phyloP scores from a whole-genome alignment of 2,888 invertebrate species.

The Unio delphinus region DNA sequence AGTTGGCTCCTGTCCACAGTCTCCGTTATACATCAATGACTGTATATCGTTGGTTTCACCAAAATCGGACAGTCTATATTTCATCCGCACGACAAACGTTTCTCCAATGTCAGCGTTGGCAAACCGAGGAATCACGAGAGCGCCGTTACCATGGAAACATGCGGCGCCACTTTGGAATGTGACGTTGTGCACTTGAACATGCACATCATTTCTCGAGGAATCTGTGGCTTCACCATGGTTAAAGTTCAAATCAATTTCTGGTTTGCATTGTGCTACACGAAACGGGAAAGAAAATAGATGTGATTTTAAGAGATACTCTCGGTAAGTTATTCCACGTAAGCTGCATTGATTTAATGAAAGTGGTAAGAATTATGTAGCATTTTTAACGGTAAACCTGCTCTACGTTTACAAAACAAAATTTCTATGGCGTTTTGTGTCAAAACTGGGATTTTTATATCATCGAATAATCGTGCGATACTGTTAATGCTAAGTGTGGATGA shows the following conservation, averaged over 20 bases:
- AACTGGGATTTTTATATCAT: too few relatives aligned
- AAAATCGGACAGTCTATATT: slow-evolving; percentile 10
- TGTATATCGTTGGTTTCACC: slow-evolving; percentile 4
- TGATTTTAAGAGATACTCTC: too few relatives aligned
- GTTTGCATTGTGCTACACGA: slow-evolving; percentile 18
- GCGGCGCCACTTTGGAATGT: slow-evolving; percentile 14
- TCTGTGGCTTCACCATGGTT: slow-evolving; percentile 7
- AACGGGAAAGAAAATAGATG: too few relatives aligned
- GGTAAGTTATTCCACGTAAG: too few relatives aligned
- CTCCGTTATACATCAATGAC: slow-evolving; percentile 29
- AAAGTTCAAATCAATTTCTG: slow-evolving; percentile 29
- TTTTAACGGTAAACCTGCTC: too few relatives aligned
- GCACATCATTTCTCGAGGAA: slow-evolving; percentile 17
- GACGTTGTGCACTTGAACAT: slow-evolving; percentile 24
- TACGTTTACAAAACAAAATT: too few relatives aligned
- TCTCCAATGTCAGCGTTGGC: slow-evolving; percentile 26
- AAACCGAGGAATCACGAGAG: slow-evolving; percentile 24
- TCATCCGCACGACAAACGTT: slow-evolving; percentile 13
- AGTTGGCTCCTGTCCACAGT: slow-evolving; percentile 24
- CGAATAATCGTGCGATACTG: too few relatives aligned
- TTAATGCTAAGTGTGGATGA: too few relatives aligned
- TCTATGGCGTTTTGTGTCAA: too few relatives aligned
- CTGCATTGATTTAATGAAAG: too few relatives aligned
- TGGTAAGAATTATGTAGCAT: too few relatives aligned
- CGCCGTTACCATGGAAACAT: slow-evolving; percentile 31